Conservation (phyloP, 2,113 vertebrate genomes). For the Pterocles orientalis region DNA sequence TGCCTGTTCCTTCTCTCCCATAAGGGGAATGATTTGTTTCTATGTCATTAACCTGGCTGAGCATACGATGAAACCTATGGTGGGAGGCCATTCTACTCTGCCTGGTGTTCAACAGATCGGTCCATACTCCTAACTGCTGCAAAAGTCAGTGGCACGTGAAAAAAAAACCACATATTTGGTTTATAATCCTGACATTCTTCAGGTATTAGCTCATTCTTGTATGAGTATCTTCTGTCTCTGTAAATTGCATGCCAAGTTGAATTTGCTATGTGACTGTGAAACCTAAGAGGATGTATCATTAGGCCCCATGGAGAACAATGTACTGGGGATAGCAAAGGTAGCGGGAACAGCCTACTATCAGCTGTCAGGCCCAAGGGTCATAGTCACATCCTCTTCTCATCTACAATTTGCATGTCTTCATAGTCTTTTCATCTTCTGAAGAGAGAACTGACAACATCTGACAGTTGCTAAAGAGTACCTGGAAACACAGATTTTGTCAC, state of each 20-base stretch:
- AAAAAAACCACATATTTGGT: background rate
- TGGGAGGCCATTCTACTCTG: background rate
- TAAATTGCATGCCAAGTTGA: background rate
- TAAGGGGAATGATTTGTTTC: background rate
- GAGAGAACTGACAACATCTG: slow-evolving; percentile 5
- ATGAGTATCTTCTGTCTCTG: background rate
- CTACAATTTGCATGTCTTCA: background rate
- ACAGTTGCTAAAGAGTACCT: background rate
- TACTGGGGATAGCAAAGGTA: background rate
- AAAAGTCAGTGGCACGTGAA: background rate
- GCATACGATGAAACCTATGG: background rate
- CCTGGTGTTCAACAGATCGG: background rate
- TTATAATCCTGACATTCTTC: background rate
- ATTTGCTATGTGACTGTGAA: background rate
- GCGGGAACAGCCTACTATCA: background rate
- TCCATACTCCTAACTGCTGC: background rate
- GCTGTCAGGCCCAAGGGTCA: background rate
- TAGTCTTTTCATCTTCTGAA: background rate
- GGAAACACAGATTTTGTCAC: background rate
- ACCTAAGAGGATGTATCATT: background rate
- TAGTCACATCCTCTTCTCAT: slow-evolving; percentile 11
- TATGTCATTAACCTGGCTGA: background rate
- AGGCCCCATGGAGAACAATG: background rate
- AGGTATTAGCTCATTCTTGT: background rate
- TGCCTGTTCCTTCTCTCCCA: background rate